Conservation (phyloP, 2,797 vertebrate species). For the Sebastolobus altivelis region DNA sequence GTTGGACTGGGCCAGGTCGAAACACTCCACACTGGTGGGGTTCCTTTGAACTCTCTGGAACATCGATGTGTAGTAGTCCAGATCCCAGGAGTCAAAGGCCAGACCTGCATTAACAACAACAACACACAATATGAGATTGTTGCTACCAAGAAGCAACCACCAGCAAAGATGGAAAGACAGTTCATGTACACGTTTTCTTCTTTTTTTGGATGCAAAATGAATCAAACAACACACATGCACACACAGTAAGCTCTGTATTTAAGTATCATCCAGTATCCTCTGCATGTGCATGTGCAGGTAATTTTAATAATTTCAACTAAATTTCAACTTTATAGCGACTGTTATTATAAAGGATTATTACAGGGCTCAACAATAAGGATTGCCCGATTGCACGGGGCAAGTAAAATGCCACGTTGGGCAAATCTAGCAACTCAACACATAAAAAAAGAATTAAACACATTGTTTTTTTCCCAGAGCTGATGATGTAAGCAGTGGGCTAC, state of each 20-base stretch:
- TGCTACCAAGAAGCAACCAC: background rate
- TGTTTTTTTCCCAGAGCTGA: too few relatives aligned
- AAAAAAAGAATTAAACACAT: too few relatives aligned
- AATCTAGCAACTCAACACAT: too few relatives aligned
- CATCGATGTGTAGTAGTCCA: slow-evolving; percentile 91
- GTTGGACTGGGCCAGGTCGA: slow-evolving; percentile 95
- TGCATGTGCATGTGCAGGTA: background rate
- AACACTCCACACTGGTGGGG: slow-evolving; percentile 93
- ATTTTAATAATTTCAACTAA: background rate
- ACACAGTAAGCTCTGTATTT: background rate
- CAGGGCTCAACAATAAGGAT: too few relatives aligned
- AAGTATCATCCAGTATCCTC: background rate
- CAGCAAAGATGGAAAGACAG: background rate
- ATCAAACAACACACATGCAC: background rate
- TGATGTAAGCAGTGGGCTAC: too few relatives aligned
- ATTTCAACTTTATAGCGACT: background rate
- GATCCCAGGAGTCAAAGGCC: slow-evolving; percentile 93
- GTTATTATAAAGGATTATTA: background rate
- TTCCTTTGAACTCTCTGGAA: slow-evolving; percentile 90
- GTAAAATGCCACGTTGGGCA: too few relatives aligned
- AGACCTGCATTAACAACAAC: slow-evolving; percentile 81
- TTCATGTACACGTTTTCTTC: background rate
- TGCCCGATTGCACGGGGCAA: too few relatives aligned
- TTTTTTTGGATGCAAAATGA: background rate
- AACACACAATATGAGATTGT: background rate